These are phyloP conservation scores for Psophia crepitans DNA, from an alignment of 2,113 vertebrate species.

Conservation along the genomic window DNA sequence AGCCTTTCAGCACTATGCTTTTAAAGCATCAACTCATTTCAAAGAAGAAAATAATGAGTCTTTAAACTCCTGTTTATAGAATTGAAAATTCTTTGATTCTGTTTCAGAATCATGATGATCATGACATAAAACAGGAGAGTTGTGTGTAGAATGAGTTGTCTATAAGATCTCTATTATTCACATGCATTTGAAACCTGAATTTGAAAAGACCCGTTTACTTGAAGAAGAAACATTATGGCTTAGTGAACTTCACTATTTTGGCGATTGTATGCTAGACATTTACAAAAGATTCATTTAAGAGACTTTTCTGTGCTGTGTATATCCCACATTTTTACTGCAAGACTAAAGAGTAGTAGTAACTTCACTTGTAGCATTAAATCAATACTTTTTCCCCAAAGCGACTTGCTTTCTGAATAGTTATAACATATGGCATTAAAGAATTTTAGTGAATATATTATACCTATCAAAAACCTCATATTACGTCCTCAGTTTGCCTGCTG, in stretches of 20 bases:
- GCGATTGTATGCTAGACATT: background rate
- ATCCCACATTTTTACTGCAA: background rate
- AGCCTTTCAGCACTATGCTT: slow-evolving; percentile 35
- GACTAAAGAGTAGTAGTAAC: background rate
- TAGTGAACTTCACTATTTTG: background rate
- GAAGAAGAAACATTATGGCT: background rate
- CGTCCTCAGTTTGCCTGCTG: background rate
- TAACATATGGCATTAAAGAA: background rate
- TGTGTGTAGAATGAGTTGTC: background rate
- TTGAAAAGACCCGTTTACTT: background rate
- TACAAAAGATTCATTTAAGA: background rate
- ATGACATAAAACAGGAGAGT: background rate
- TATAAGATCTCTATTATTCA: background rate
- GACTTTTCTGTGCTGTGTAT: background rate
- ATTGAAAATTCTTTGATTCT: slow-evolving; percentile 34
- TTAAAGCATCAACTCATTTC: background rate
- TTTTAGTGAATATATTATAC: background rate
- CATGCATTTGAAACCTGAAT: background rate
- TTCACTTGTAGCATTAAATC: background rate
- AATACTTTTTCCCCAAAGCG: background rate
- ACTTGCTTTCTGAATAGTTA: background rate
- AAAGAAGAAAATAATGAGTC: slow-evolving; percentile 7
- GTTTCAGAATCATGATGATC: slow-evolving; percentile 13
- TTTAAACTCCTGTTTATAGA: slow-evolving; percentile 46
- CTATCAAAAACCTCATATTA: background rate